phyloP scores from a whole-genome alignment of 2,113 vertebrate species.

The Epinephelus cyanopodus region DNA sequence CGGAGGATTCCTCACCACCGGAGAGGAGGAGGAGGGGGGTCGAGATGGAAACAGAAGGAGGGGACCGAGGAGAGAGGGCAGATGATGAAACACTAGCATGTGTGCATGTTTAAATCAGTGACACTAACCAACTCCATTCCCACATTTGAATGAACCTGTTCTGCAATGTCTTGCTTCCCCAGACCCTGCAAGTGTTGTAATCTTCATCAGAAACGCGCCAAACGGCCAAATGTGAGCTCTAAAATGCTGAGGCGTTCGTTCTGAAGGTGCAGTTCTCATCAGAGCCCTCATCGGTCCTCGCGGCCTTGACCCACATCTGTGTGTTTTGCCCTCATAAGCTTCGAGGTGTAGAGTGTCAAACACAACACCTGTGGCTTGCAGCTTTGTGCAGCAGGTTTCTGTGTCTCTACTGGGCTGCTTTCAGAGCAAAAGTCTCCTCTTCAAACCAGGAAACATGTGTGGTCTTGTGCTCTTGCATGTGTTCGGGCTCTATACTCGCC shows the following conservation, averaged over 20 bases:
- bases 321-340: conserved; percentile 76
- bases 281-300: conserved; percentile 27
- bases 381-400: neutral
- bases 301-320: conserved; percentile 52
- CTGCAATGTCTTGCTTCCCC: neutral
- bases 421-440: conserved; percentile 3
- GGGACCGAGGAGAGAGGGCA: neutral
- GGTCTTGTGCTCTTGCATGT: conserved; percentile 28
- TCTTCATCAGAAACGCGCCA: neutral
- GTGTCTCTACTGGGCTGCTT: neutral
- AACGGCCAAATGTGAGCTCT: neutral
- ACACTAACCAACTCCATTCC: neutral
- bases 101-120: conserved; percentile 15
- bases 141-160: conserved; percentile 48
- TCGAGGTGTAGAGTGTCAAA: conserved; percentile 46
- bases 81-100: conserved; percentile 30
- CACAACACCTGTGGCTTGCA: conserved; percentile 54
- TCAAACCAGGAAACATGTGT: conserved; percentile 56
- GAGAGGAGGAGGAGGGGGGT: conserved; percentile 18
- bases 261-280: conserved; percentile 41
- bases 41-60: conserved; percentile 22
- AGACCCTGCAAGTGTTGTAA: too few relatives aligned
- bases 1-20: conserved; percentile 45
- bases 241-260: conserved; percentile 27
- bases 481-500: neutral